These are phyloP conservation scores for Lepidochitona cinerea DNA, from an alignment of 2,888 invertebrate genomes.

Conservation along the genomic window DNA sequence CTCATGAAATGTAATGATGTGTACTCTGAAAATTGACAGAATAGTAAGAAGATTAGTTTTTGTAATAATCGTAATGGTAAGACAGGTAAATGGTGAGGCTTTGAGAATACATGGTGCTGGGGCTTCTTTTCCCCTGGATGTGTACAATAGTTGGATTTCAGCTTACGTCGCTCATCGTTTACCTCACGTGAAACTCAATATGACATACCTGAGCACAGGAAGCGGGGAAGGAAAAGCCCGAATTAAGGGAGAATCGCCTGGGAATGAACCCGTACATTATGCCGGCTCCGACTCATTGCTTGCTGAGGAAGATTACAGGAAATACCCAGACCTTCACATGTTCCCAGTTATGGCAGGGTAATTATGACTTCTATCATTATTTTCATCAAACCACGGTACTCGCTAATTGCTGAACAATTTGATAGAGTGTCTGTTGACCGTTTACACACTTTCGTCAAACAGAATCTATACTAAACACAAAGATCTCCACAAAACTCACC, in stretches of 20 bases:
- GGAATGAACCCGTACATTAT: slow-evolving; percentile 34
- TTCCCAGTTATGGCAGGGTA: slow-evolving; percentile 63
- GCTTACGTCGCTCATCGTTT: slow-evolving; percentile 25
- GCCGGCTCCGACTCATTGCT: slow-evolving; percentile 52
- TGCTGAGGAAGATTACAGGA: slow-evolving; percentile 22
- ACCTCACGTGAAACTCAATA: slow-evolving; percentile 29
- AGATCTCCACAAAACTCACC: no score
- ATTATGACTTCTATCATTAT: no score
- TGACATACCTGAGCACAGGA: slow-evolving; percentile 47
- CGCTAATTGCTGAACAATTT: no score
- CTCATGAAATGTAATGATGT: no score
- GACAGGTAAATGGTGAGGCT: no score
- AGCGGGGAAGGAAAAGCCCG: slow-evolving; percentile 45
- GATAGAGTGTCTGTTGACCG: no score
- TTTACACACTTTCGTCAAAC: no score
- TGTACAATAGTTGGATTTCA: slow-evolving; percentile 28
- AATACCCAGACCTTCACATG: slow-evolving; percentile 40
- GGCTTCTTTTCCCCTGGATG: slow-evolving; percentile 25
- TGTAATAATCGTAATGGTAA: no score
- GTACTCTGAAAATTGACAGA: no score
- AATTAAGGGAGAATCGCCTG: slow-evolving; percentile 28
- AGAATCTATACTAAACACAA: no score
- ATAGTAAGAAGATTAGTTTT: no score
- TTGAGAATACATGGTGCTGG: slow-evolving; percentile 10
- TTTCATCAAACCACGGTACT: no score